Evolutionary conservation across 2,888 invertebrate genomes (phyloP).

Genomic region (Abscondita cerata): DNA sequence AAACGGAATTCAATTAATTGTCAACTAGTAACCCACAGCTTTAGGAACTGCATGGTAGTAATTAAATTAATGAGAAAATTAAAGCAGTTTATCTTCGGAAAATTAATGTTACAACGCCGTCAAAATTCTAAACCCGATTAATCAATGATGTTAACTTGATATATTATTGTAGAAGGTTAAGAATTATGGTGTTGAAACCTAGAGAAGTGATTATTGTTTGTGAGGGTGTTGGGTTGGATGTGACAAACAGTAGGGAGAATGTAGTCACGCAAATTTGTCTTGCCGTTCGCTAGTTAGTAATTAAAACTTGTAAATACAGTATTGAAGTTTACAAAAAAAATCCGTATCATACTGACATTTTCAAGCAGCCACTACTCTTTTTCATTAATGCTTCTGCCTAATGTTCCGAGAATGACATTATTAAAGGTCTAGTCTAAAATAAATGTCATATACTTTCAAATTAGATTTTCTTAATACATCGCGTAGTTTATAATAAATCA

Average conservation of each 20-base stretch:
- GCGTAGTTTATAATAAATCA: no score
- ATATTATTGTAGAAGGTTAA: conserved; percentile 45
- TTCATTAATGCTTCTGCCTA: conserved; percentile 49
- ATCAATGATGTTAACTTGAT: conserved; percentile 50
- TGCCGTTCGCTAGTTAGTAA: no score
- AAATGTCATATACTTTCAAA: conserved; percentile 46
- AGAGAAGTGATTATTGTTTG: conserved; percentile 36
- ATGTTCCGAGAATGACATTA: conserved; percentile 54
- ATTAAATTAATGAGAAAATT: conserved; percentile 35
- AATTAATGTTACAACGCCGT: conserved; percentile 46
- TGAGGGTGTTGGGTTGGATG: conserved; percentile 34
- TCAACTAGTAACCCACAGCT: conserved; percentile 26
- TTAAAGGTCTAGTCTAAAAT: conserved; percentile 49
- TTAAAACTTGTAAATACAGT: conserved; percentile 6
- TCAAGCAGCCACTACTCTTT: no score
- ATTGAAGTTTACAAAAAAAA: no score
- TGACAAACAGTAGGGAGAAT: conserved; percentile 43
- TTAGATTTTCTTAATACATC: no score
- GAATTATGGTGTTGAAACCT: conserved; percentile 47
- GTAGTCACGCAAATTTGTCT: conserved; percentile 39
- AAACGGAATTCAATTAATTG: conserved; percentile 8
- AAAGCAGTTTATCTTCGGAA: conserved; percentile 36
- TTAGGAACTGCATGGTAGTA: conserved; percentile 25
- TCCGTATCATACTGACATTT: no score
- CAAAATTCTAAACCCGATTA: conserved; percentile 46